A percentile compares a stretch with the other conserved stretches of the same genome.
These are phyloP conservation scores for Morpho deidamia DNA, from an alignment of 2,888 invertebrate genomes.

Conservation along the genomic window DNA sequence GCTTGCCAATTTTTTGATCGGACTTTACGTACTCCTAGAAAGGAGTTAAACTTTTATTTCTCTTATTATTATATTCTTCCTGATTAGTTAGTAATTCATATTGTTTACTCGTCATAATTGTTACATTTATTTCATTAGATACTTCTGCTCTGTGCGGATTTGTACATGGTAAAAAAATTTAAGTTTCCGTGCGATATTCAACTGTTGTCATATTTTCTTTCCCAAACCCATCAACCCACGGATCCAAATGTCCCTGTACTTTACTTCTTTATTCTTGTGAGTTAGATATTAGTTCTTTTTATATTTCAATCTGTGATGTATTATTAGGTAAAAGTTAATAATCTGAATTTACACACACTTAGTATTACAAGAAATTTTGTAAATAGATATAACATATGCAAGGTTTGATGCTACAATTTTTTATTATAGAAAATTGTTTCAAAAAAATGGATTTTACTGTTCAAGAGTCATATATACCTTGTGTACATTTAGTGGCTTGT, in stretches of 20 bases:
- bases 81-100: constrained; percentile 51
- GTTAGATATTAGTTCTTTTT: constrained; percentile 12
- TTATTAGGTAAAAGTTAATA: constrained; percentile 74
- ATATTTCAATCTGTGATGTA: constrained; percentile 68
- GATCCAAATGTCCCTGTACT: neutral
- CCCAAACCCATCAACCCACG: constrained; percentile 8
- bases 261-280: neutral
- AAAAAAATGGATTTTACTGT: no score
- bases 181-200: constrained; percentile 38
- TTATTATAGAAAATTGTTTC: neutral
- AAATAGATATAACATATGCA: constrained; percentile 21
- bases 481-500: no score
- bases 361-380: constrained; percentile 21
- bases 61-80: constrained; percentile 38
- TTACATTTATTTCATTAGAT: constrained; percentile 39
- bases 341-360: constrained; percentile 56
- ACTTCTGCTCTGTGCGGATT: constrained; percentile 41
- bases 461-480: no score
- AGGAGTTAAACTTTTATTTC: constrained; percentile 39
- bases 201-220: constrained; percentile 35
- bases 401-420: neutral
- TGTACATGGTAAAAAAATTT: constrained; percentile 58
- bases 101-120: constrained; percentile 42
- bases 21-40: constrained; percentile 45
- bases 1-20: constrained; percentile 66